Evolutionary conservation across 2,113 vertebrate genomes (phyloP).

Genomic region (Piaya cayana): DNA sequence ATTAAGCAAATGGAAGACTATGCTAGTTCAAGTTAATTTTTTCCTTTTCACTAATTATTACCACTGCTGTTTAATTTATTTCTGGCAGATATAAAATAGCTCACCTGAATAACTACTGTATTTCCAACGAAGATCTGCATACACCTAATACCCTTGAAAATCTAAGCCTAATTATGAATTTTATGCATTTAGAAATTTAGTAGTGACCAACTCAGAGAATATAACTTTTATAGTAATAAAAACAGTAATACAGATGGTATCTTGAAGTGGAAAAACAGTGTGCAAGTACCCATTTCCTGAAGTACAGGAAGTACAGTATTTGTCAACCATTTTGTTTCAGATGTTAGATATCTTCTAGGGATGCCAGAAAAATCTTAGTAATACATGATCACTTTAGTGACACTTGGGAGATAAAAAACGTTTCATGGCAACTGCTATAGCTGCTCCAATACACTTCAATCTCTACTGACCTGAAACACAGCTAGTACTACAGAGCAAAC

Average conservation of each 20-base stretch:
- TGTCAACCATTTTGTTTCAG: not conserved
- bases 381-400: constrained; percentile 1
- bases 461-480: constrained; percentile 16
- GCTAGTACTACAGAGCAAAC: constrained; percentile 4
- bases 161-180: not conserved
- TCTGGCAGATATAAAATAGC: not conserved
- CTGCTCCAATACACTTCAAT: constrained; percentile 1
- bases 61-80: not conserved
- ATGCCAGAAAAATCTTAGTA: not conserved
- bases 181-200: not conserved
- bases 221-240: not conserved
- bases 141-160: not conserved
- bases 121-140: not conserved
- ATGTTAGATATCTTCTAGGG: not conserved
- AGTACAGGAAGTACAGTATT: not conserved
- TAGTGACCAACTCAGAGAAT: not conserved
- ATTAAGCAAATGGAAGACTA: not conserved
- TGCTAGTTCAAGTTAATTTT: not conserved
- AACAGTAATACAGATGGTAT: not conserved
- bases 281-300: not conserved
- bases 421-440: not conserved
- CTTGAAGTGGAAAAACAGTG: not conserved
- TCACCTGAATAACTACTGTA: not conserved
- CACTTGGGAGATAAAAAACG: not conserved
- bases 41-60: not conserved